Percentiles rank a stretch among this genome's conserved stretches.
These are phyloP conservation scores for Drosophila serrata DNA, from an alignment of 1,140 invertebrate species.

Conservation along the genomic window DNA sequence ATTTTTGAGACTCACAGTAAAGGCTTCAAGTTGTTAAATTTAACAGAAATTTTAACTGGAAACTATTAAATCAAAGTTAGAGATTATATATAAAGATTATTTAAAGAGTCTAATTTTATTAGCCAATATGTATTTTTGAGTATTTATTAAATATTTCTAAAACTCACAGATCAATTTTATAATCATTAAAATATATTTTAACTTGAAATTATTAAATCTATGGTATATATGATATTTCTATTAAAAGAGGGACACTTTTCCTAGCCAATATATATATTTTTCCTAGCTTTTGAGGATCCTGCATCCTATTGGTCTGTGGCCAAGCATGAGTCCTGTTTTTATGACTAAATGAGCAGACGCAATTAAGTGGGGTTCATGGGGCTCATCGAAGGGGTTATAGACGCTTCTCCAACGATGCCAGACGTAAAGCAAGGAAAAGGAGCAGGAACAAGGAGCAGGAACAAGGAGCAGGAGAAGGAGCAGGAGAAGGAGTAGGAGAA, in stretches of 20 bases:
- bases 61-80: not conserved
- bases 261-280: not conserved
- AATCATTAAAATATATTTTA: no score
- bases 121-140: no score
- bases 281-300: not conserved
- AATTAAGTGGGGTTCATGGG: conserved; percentile 58
- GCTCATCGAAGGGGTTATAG: not conserved
- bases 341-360: conserved; percentile 69
- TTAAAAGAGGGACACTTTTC: no score
- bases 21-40: not conserved
- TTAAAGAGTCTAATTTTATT: no score
- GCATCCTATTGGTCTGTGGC: conserved; percentile 1
- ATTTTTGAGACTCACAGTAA: not conserved
- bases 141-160: no score
- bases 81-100: no score
- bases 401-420: conserved; percentile 42
- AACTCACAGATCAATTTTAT: no score
- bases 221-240: no score
- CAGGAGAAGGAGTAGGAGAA: not conserved
- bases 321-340: conserved; percentile 57
- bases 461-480: not conserved
- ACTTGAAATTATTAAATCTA: no score
- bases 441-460: not conserved
- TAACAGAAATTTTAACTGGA: not conserved
- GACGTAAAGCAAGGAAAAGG: not conserved